Percentiles rank a stretch among this genome's conserved stretches.
These are phyloP conservation scores for Conus betulinus DNA, from an alignment of 1,140 invertebrate genomes.

Conservation along the genomic window DNA sequence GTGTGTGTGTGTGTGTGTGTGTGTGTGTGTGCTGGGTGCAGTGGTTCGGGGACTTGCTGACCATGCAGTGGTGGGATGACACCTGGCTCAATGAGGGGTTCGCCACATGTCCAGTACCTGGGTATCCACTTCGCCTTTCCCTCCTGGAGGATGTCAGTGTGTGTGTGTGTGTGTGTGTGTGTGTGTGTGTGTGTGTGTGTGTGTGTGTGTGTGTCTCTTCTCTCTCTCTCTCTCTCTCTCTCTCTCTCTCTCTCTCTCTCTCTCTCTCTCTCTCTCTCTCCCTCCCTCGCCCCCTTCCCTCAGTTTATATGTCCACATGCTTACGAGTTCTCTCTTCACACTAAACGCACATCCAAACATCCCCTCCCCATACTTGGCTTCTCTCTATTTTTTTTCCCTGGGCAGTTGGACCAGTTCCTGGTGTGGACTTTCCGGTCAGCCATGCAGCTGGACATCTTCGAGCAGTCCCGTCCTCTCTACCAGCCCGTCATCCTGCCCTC, in stretches of 20 bases:
- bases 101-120: slow-evolving; percentile 61
- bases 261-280: no score
- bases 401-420: slow-evolving; percentile 83
- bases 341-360: not conserved
- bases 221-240: no score
- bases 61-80: slow-evolving; percentile 78
- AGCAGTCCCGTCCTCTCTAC: slow-evolving; percentile 90
- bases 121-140: slow-evolving; percentile 80
- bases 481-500: slow-evolving; percentile 89
- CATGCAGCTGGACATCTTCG: slow-evolving; percentile 88
- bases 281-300: not conserved
- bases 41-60: slow-evolving; percentile 81
- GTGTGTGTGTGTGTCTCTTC: not conserved
- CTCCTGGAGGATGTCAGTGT: slow-evolving; percentile 82
- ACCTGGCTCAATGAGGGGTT: slow-evolving; percentile 78
- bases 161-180: not conserved
- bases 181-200: not conserved
- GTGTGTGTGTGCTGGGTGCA: not conserved
- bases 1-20: slow-evolving; percentile 21
- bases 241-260: no score
- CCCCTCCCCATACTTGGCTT: no score
- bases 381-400: no score
- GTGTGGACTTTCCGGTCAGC: slow-evolving; percentile 88
- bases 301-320: not conserved
- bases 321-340: no score